phyloP scores from a whole-genome alignment of 2,888 invertebrate genomes.

The Lochmaea crataegi region DNA sequence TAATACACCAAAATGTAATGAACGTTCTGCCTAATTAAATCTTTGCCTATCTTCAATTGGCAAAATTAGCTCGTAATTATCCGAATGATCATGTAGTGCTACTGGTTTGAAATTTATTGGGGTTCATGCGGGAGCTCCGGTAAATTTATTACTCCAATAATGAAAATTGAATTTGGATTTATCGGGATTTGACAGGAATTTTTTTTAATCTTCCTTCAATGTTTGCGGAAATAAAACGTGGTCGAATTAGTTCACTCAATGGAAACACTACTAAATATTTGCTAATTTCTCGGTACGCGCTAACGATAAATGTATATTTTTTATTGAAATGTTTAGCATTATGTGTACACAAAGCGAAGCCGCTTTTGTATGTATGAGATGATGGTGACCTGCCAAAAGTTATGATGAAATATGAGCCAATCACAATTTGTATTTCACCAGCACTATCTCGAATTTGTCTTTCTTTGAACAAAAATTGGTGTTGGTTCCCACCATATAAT shows the following conservation, averaged over 20 bases:
- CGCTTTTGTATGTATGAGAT: no score
- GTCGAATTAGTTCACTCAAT: not conserved
- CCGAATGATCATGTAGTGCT: conserved; percentile 28
- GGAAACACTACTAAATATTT: not conserved
- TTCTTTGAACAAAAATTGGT: no score
- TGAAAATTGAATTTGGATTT: conserved; percentile 25
- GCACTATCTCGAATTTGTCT: no score
- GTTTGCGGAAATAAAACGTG: not conserved
- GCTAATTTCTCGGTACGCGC: no score
- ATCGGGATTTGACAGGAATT: conserved; percentile 4
- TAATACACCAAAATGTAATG: not conserved
- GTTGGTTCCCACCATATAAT: no score
- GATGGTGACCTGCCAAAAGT: no score
- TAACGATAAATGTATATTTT: no score
- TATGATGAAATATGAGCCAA: no score
- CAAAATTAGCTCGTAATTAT: conserved; percentile 34
- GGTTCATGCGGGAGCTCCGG: conserved; percentile 16
- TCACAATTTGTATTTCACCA: no score
- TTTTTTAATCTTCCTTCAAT: not conserved
- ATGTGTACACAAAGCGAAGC: no score
- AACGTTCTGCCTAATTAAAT: conserved; percentile 12
- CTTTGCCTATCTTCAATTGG: conserved; percentile 31
- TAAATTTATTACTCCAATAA: conserved; percentile 32
- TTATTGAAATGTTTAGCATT: no score
- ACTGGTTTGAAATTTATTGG: conserved; percentile 28